Evolutionary conservation across 2,888 invertebrate genomes (phyloP), one percentile per base, ranked within the genome.

Genomic region (Platypus cylindrus): DNA sequence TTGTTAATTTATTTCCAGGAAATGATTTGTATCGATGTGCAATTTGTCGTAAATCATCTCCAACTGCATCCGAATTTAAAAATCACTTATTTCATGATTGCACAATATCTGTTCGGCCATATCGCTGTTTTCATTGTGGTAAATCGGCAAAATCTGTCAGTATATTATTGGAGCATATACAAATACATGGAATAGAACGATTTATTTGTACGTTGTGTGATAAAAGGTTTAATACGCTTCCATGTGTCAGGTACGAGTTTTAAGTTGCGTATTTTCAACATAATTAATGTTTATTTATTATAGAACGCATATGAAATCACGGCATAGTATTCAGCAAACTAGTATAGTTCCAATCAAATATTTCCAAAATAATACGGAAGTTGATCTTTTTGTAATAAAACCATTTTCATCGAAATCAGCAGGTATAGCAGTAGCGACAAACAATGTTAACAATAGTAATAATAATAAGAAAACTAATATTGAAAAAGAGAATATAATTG

Each of bases 191-290:
- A 0, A 54, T 65, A 0, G 65, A 69, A 44, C 60, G 70, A 7
- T 75, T 68, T 41, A 61, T 65, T 7, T 80, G 80, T 48, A 66
- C 69, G 3, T 31, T 75, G 16, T 80, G 80, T 48, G 54, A 62
- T 23, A 49, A 45, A 29, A 58, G 55, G 40, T 56, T 52, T 30
- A 48, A 54, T 53, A 61, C 52, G 36, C 39, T 3, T 44, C 48
- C 24, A 47, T 52, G 5, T 54, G 49, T 56, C 58, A 45, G 51
- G 53, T 46, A 24, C 20, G 11, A 25, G 20, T 5, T 20, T 20
- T 20, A 20, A 20, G n/a, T n/a, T n/a, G n/a, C n/a, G 20, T 20
- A 20, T 9, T 5, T 7, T 9, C 7, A 20, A 9, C 20, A 9
- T 25, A 29, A 8, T 29, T 22, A 15, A 14, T 30, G 3, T 30